Conservation (phyloP, 2,113 vertebrate genomes). For the Rhinolophus sinicus region DNA sequence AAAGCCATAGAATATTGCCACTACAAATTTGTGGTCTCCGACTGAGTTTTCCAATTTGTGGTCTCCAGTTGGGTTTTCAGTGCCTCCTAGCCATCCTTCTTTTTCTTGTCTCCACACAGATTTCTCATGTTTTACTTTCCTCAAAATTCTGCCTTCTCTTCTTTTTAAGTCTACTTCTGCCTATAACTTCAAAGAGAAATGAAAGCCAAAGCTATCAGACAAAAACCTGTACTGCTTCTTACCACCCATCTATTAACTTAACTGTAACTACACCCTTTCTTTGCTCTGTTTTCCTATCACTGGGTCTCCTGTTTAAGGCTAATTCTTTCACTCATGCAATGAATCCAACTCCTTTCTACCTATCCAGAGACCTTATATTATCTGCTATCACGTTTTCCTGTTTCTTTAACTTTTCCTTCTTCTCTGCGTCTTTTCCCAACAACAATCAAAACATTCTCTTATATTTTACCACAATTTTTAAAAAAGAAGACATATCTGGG, state of each 20-base stretch:
- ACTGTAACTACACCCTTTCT: neutral
- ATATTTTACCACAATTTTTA: neutral
- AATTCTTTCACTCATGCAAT: neutral
- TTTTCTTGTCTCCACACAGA: neutral
- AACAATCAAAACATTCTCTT: constrained; percentile 42
- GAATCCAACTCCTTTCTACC: neutral
- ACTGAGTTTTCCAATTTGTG: neutral
- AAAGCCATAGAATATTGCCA: neutral
- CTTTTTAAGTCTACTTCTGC: neutral
- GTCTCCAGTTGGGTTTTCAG: neutral
- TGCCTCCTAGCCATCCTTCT: neutral
- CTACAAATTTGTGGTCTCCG: neutral
- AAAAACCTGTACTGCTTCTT: neutral
- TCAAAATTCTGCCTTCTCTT: neutral
- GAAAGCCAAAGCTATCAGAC: neutral
- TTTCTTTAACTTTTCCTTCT: neutral
- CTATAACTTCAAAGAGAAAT: constrained; percentile 11
- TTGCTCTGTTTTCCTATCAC: neutral
- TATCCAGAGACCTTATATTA: neutral
- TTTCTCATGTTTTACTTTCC: constrained; percentile 41
- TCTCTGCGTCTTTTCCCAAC: neutral
- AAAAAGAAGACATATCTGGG: neutral
- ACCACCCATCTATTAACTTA: neutral
- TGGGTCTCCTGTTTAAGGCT: neutral
- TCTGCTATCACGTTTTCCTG: neutral